A percentile compares a stretch with the other conserved stretches of the same genome.
These are phyloP conservation scores for Anableps anableps DNA, from an alignment of 2,797 vertebrate species.

Conservation along the genomic window DNA sequence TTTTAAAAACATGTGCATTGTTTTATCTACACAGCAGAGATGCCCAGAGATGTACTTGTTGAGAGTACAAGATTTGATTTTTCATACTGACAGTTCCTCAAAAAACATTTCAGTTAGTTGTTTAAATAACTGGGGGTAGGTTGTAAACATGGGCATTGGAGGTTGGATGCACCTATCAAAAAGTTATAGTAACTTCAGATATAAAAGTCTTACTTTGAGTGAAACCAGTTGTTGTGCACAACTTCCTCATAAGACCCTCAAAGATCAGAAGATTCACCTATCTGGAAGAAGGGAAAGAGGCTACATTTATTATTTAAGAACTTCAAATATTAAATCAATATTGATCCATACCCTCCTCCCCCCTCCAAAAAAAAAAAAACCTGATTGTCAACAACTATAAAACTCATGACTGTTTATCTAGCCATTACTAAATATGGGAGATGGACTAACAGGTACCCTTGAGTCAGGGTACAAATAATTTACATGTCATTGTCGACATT, in stretches of 20 bases:
- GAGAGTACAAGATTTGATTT: too few species aligned
- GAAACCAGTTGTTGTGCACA: background rate
- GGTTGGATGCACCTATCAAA: background rate
- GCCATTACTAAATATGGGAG: background rate
- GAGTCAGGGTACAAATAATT: background rate
- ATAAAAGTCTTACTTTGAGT: background rate
- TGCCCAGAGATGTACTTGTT: too few species aligned
- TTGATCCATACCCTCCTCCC: background rate
- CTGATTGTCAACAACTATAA: background rate
- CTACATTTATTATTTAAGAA: background rate
- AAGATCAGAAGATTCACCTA: background rate
- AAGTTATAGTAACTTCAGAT: background rate
- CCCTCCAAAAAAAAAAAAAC: background rate
- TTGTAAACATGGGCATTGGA: background rate
- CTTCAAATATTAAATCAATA: background rate
- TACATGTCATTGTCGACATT: background rate
- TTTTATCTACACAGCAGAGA: background rate
- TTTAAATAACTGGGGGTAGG: background rate
- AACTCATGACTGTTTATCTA: background rate
- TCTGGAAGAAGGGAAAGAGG: background rate
- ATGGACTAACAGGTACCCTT: background rate
- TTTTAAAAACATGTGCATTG: background rate
- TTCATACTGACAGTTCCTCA: background rate
- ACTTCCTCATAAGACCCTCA: background rate
- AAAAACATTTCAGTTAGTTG: background rate